phyloP scores from a whole-genome alignment of 2,888 invertebrate genomes.

The Sisyra terminalis region DNA sequence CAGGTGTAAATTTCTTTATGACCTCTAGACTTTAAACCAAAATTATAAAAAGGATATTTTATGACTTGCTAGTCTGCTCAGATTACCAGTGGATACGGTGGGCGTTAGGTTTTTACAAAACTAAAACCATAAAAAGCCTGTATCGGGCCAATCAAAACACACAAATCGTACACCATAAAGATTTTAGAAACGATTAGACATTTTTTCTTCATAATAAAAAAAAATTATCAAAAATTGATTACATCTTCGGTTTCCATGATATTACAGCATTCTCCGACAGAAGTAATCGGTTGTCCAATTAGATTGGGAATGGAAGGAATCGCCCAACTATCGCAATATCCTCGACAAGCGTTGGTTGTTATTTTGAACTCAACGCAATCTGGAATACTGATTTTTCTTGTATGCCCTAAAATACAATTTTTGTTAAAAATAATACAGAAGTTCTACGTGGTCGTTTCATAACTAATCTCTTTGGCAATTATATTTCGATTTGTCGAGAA shows the following conservation, averaged over 20 bases:
- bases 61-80: too few relatives aligned
- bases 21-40: too few relatives aligned
- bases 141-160: too few relatives aligned
- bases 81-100: too few relatives aligned
- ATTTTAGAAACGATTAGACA: too few relatives aligned
- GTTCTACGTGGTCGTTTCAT: not conserved
- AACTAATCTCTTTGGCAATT: not conserved
- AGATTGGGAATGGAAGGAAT: slow-evolving; percentile 50
- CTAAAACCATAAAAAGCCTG: too few relatives aligned
- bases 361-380: slow-evolving; percentile 73
- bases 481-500: too few relatives aligned
- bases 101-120: too few relatives aligned
- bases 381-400: slow-evolving; percentile 63
- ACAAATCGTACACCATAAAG: too few relatives aligned
- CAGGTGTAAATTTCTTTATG: too few relatives aligned
- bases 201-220: too few relatives aligned
- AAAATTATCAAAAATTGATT: slow-evolving; percentile 21
- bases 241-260: slow-evolving; percentile 80
- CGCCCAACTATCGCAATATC: slow-evolving; percentile 77
- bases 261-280: slow-evolving; percentile 77
- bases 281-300: slow-evolving; percentile 31
- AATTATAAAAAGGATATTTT: too few relatives aligned
- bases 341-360: slow-evolving; percentile 75
- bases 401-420: slow-evolving; percentile 54
- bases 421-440: not conserved